These are phyloP conservation scores for Bombyx mandarina DNA, from an alignment of 1,140 invertebrate genomes.

Conservation along the genomic window DNA sequence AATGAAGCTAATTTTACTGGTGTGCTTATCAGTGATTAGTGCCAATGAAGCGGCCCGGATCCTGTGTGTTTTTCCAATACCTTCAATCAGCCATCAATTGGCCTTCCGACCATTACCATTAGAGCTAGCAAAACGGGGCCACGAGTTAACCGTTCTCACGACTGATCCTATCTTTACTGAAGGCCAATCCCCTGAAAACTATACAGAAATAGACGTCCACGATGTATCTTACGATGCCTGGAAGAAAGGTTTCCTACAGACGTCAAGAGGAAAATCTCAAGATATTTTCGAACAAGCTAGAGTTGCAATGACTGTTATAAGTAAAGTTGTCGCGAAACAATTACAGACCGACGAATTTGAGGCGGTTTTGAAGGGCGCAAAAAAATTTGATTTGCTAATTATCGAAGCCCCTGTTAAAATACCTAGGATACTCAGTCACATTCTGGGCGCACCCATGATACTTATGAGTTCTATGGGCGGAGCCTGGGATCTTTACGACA, in stretches of 20 bases:
- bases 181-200: conserved; percentile 10
- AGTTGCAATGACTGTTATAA: neutral
- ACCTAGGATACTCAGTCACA: conserved; percentile 37
- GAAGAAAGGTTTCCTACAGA: neutral
- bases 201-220: conserved; percentile 20
- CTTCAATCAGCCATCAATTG: conserved; percentile 8
- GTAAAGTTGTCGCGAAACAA: conserved; percentile 22
- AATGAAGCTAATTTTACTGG: no score
- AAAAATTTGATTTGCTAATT: conserved; percentile 45
- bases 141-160: conserved; percentile 16
- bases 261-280: neutral
- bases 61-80: conserved; percentile 2
- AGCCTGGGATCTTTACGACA: conserved; percentile 12
- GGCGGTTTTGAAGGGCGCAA: conserved; percentile 29
- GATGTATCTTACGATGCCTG: conserved; percentile 19
- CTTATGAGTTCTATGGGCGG: conserved; percentile 41
- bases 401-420: conserved; percentile 19
- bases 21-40: no score
- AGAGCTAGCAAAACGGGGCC: conserved; percentile 14
- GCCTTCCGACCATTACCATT: conserved; percentile 1
- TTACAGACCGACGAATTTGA: conserved; percentile 23
- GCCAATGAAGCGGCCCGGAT: conserved; percentile 1
- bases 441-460: conserved; percentile 56
- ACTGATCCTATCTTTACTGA: conserved; percentile 15
- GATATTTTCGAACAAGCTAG: neutral